phyloP scores from a whole-genome alignment of 2,797 vertebrate genomes.

The Carcharodon carcharias region DNA sequence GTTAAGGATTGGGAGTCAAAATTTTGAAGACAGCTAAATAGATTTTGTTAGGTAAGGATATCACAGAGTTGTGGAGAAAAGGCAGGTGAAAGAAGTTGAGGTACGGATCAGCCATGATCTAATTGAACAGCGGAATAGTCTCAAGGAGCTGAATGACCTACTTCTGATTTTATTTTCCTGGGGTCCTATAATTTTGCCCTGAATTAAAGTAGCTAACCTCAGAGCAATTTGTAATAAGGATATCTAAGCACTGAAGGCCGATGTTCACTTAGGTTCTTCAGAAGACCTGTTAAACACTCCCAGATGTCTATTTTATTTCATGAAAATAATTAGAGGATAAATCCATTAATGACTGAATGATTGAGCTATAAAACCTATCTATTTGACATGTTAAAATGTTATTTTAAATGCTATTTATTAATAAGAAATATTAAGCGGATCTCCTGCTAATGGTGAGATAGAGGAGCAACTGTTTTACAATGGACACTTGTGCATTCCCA shows the following conservation, averaged over 20 bases:
- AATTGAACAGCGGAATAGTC: not conserved
- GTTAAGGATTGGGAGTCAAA: not conserved
- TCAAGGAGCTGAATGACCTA: not conserved
- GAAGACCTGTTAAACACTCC: not conserved
- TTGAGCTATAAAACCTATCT: not conserved
- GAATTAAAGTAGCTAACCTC: not conserved
- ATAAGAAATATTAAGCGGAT: not conserved
- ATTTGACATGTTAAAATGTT: not conserved
- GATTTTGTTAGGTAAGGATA: not conserved
- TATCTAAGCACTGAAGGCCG: not conserved
- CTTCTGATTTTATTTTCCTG: not conserved
- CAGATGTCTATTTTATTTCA: not conserved
- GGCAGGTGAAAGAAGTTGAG: not conserved
- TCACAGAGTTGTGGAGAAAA: not conserved
- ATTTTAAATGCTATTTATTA: not conserved
- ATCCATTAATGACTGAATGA: not conserved
- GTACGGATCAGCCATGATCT: not conserved
- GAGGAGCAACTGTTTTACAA: not conserved
- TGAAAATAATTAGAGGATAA: not conserved
- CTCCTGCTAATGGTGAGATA: not conserved
- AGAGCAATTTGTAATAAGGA: not conserved
- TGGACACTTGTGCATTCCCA: not conserved
- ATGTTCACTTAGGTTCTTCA: not conserved
- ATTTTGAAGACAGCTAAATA: not conserved
- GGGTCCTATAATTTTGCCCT: not conserved